phyloP scores from a whole-genome alignment of 2,113 vertebrate species.

The Hippocampus zosterae region DNA sequence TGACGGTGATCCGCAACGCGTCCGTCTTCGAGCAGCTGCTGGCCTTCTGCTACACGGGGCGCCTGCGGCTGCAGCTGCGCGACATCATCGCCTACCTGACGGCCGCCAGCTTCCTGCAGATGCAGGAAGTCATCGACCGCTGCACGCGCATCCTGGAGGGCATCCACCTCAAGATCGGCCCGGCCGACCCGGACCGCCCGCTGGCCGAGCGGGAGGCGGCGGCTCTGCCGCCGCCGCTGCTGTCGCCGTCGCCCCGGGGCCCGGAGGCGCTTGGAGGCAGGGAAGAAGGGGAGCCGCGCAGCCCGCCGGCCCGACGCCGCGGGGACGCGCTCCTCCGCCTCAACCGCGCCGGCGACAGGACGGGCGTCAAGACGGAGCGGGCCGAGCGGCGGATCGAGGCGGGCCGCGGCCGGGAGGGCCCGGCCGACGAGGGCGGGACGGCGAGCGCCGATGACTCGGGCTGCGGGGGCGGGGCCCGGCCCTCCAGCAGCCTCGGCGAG shows the following conservation, averaged over 20 bases:
- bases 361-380: too few species aligned
- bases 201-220: constrained; percentile 76
- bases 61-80: constrained; percentile 89
- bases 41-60: constrained; percentile 94
- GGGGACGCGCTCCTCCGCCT: too few species aligned
- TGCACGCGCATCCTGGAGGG: constrained; percentile 97
- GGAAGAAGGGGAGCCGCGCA: too few species aligned
- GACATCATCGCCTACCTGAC: constrained; percentile 99
- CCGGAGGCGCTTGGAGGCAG: constrained; percentile 70
- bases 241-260: constrained; percentile 69
- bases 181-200: constrained; percentile 84
- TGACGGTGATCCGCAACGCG: constrained; percentile 94
- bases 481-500: constrained; percentile 85
- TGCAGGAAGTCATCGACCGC: constrained; percentile 98
- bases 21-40: constrained; percentile 95
- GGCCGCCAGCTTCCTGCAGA: constrained; percentile 96
- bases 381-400: too few species aligned
- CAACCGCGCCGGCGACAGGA: too few species aligned
- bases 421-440: too few species aligned
- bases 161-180: constrained; percentile 94
- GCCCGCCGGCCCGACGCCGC: too few species aligned
- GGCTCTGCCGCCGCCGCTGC: constrained; percentile 46
- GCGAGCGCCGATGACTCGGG: too few species aligned
- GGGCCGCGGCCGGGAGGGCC: too few species aligned
- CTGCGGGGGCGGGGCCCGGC: constrained; percentile 72